A percentile compares a stretch with the other conserved stretches of the same genome.
phyloP scores from a whole-genome alignment of 2,113 vertebrate species.

The Trachemys scripta region DNA sequence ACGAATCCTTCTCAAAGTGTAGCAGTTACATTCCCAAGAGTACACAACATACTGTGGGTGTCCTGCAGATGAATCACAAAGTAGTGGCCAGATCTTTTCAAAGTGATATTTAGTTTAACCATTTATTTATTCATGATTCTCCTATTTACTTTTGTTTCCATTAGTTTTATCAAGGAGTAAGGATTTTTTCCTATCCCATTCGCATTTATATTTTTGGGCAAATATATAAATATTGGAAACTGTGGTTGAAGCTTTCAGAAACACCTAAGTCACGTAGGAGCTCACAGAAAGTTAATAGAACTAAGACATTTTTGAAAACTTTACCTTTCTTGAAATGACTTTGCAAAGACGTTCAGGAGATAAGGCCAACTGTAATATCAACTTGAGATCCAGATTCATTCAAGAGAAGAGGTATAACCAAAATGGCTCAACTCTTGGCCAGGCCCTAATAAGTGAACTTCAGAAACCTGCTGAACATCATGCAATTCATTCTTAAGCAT shows the following conservation, averaged over 20 bases:
- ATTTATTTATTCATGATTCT: neutral
- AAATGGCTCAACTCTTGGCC: neutral
- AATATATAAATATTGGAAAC: neutral
- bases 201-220: neutral
- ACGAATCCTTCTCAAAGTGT: neutral
- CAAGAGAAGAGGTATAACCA: neutral
- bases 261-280: neutral
- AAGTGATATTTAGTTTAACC: neutral
- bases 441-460: neutral
- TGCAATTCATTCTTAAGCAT: neutral
- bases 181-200: neutral
- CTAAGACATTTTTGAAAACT: neutral
- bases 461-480: neutral
- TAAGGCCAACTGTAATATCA: neutral
- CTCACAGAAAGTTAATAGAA: neutral
- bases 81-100: neutral
- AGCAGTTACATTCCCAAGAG: neutral
- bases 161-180: neutral
- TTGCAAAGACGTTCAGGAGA: neutral
- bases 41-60: neutral
- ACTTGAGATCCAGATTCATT: neutral
- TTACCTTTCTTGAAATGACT: neutral
- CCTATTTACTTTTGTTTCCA: neutral
- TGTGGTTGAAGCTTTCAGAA: neutral
- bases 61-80: neutral